Base-by-base conservation (phyloP, 2,888 invertebrate genomes). In the Trisateles emortualis region DNA sequence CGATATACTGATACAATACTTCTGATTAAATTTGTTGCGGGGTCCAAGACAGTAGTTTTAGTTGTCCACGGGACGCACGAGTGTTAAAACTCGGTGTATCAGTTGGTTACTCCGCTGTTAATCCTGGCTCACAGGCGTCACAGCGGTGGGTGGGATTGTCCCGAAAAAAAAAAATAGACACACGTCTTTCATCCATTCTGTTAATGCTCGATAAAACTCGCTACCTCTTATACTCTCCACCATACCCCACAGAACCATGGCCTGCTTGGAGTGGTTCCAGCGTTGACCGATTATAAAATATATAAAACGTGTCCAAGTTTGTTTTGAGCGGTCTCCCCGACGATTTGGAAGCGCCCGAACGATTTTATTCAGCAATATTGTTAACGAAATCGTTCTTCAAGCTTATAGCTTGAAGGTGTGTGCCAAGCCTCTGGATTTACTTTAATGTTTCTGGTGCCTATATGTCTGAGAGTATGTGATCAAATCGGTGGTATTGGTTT, bases 211-310 rank as follows among this genome's bases (percentile, higher is more conserved):
- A n/a, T n/a, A 3, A 26, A 19, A 38, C 16, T 32, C 42, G 47
- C 44, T 50, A 1, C 1, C 30, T 32, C 36, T 40, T 16, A 0
- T 59, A 2, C n/a, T 52, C 76, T 74, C 40, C 0, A 39, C 60
- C 56, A 32, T 5, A 10, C 0, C n/a, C 5, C 10, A 24, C 30
- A 13, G 59, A 41, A 60, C 41, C 59, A 26, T 59, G 52, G 52
- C 65, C 70, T 62, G 73, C 59, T 86, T 88, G 87, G 87, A 86
- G 67, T 67, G 57, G 57, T 67, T 86, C 87, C 88, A 87, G 76
- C 78, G 74, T 73, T 86, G 86, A 84, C 83, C 86, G 86, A 86
- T 88, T 87, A 86, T 84, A 86, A 84, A 88, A 87, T 84, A 78
- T 84, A 83, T 85, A 85, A 86, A 88, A 83, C 83, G 79, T 80